Conservation (phyloP, 2,888 invertebrate genomes). For the Pteria penguin region DNA sequence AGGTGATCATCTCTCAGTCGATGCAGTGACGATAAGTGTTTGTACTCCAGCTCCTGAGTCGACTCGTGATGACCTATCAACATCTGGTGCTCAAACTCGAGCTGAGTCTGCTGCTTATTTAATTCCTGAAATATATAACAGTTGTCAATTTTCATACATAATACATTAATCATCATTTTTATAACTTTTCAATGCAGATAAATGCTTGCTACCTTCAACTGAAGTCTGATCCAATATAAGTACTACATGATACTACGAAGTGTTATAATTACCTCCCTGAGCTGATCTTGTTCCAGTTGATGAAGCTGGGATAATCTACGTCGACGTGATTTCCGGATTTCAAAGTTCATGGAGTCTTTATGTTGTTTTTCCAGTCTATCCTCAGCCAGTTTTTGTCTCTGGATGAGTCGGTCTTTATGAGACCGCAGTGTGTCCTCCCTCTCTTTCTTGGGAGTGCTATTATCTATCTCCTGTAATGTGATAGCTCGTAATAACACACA, state of each 20-base stretch:
- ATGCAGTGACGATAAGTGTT: constrained; percentile 97
- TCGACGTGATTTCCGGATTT: constrained; percentile 94
- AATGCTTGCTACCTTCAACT: too few relatives aligned
- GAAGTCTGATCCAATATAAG: too few relatives aligned
- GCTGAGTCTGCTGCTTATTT: constrained; percentile 94
- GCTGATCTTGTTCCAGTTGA: constrained; percentile 92
- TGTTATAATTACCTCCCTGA: constrained; percentile 88
- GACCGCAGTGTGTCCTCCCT: constrained; percentile 73
- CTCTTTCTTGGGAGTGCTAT: constrained; percentile 74
- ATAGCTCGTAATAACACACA: not conserved
- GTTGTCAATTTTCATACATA: too few relatives aligned
- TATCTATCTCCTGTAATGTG: constrained; percentile 70
- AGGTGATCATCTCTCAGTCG: constrained; percentile 87
- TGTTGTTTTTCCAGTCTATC: constrained; percentile 92
- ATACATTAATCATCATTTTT: too few relatives aligned
- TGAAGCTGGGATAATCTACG: constrained; percentile 93
- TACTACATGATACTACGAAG: too few relatives aligned
- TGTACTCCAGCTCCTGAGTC: constrained; percentile 96
- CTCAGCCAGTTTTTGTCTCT: constrained; percentile 93
- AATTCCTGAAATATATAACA: constrained; percentile 93
- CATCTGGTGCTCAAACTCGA: constrained; percentile 97
- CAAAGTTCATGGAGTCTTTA: constrained; percentile 94
- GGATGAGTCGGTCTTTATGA: constrained; percentile 93
- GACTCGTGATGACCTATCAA: constrained; percentile 97
- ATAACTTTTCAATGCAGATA: too few relatives aligned